Evolutionary conservation across 2,888 invertebrate species (phyloP), one percentile per base, ranked within the genome.

Genomic region (Beris chalybata): DNA sequence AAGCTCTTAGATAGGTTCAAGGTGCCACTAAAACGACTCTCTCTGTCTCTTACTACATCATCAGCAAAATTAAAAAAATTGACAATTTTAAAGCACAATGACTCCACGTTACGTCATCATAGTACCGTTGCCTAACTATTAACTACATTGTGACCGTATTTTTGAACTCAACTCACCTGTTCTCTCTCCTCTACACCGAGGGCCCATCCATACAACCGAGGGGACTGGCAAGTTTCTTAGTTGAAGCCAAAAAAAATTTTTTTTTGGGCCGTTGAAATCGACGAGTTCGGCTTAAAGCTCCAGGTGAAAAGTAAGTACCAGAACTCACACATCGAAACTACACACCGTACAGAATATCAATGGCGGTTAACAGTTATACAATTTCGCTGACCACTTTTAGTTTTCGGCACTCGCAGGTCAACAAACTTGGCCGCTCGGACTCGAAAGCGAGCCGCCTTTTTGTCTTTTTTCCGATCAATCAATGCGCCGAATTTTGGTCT

Each of bases 371-470:
- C 72, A 72, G 72, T 72, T 72, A 72, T 71, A 71, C 72, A 72
- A 72, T 72, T 72, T 72, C 72, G 72, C 72, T 72, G 70, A 71
- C 71, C 72, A 72, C 72, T 72, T 72, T 72, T 72, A 71, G 68
- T 72, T 72, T 72, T 72, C 65, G 55, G 43, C 43, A 38, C 43
- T 31, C 15, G 55, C 55, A 63, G 55, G 31, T 55, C 55, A 55
- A 55, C 55, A 55, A 55, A 55, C 55, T 55, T 32, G 38, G 38
- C 38, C 7, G 38, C 38, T 7, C 38, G 38, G 38, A 38, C 38
- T 38, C 38, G 38, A 38, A 7, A 7, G 38, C 38, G 38, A 38
- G 38, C 38, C 22, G 22, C 22, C 22, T 7, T 38, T 38, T 38
- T 9, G 38, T 38, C 7, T 38, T 38, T 22, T n/a, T 22, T 22